phyloP scores from a whole-genome alignment of 2,888 invertebrate genomes.

The Himalopsyche japonica region DNA sequence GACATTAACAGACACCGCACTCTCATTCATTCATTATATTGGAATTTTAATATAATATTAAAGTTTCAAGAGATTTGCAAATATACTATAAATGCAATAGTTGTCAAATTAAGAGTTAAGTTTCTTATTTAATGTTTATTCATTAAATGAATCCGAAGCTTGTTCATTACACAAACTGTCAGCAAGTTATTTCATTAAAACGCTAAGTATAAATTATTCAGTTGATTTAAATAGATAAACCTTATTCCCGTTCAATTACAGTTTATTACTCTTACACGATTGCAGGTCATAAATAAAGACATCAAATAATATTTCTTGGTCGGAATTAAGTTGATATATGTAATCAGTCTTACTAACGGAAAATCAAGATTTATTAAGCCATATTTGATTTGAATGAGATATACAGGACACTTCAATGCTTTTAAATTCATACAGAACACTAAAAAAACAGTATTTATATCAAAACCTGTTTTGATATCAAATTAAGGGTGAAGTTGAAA shows the following conservation, averaged over 20 bases:
- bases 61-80: no score
- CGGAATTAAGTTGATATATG: neutral
- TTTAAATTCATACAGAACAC: neutral
- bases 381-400: conserved; percentile 34
- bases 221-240: neutral
- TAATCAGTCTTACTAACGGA: neutral
- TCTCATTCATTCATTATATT: no score
- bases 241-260: neutral
- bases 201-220: neutral
- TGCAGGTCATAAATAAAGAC: neutral
- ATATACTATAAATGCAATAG: no score
- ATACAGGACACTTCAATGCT: no score
- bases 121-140: no score
- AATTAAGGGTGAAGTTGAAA: no score
- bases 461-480: neutral
- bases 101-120: no score
- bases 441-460: neutral
- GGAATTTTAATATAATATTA: no score
- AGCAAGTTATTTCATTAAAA: neutral
- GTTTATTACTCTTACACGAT: neutral
- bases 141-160: no score
- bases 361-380: conserved; percentile 25
- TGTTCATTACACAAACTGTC: neutral
- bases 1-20: no score
- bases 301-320: neutral